A percentile compares a stretch with the other conserved stretches of the same genome.
These are phyloP conservation scores for Caenorhabditis macrosperma DNA, from an alignment of 2,888 invertebrate genomes.

Conservation along the genomic window DNA sequence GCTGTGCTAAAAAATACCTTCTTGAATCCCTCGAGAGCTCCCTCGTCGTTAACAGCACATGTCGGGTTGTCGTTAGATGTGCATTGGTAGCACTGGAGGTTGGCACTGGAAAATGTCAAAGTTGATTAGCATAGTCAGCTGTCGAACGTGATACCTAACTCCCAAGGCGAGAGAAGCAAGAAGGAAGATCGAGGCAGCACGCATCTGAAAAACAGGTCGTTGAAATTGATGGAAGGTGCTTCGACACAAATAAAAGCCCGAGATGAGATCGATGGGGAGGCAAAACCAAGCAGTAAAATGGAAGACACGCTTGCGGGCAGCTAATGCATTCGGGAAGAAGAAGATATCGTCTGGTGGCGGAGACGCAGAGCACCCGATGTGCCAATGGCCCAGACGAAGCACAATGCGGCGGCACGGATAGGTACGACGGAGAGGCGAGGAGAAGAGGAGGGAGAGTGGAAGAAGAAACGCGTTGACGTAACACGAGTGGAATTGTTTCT, in stretches of 20 bases:
- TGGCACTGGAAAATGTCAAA: conserved; percentile 51
- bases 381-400: conserved; percentile 18
- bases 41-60: conserved; percentile 65
- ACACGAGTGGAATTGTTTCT: not conserved
- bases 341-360: conserved; percentile 28
- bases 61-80: conserved; percentile 67
- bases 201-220: conserved; percentile 32
- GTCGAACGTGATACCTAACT: conserved; percentile 35
- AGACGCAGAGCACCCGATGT: conserved; percentile 39
- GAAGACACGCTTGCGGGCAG: conserved; percentile 39
- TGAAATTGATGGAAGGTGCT: not conserved
- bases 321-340: conserved; percentile 51
- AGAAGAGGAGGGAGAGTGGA: conserved; percentile 10
- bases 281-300: conserved; percentile 41
- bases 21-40: conserved; percentile 61
- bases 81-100: conserved; percentile 73
- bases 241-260: conserved; percentile 7
- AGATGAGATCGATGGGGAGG: conserved; percentile 37
- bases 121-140: not conserved
- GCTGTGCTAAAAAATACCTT: conserved; percentile 59
- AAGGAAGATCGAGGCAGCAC: conserved; percentile 32
- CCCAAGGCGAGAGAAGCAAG: conserved; percentile 52
- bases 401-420: conserved; percentile 32
- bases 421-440: conserved; percentile 21
- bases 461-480: conserved; percentile 15